Evolutionary conservation across 2,113 vertebrate species (phyloP), one percentile per base, ranked within the genome.

Genomic region (Pandion haliaetus): DNA sequence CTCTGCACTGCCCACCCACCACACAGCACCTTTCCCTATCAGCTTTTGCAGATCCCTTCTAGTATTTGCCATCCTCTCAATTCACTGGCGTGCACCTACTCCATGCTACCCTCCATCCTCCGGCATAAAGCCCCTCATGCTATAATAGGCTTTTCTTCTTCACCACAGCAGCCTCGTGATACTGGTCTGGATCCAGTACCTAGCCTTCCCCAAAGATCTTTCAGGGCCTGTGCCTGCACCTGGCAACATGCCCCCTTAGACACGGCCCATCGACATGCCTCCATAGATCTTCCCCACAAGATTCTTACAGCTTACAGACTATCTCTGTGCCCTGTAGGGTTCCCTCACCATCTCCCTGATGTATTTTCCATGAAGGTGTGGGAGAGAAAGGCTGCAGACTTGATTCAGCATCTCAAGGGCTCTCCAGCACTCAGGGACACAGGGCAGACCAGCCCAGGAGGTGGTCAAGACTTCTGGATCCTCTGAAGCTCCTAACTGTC

Each of bases 11-110:
- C 44, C n/a, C 44, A 40, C 15, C 21, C 8, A 4, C 10, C 28
- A 31, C 38, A n/a, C 0, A 0, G 12, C 24, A 36, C 5, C 28
- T 15, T 74, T 44, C 54, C 45, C n/a, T 44, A 3, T 17, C 61
- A 70, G 61, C 17, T 86, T 85, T 70, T 79, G 32, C 40, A 83
- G 38, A 58, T 74, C 28, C 21, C 14, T 73, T 59, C 66, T 59
- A 14, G 28, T 17, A 18, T 50, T 61, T 40, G 34, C 34, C 19
- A 38, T 24, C 14, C 23, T 72, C 52, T 61, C 50, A 42, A 26
- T 47, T 65, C 21, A 55, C 32, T 28, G 45, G 44, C 50, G 31
- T 25, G 52, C 10, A 31, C 11, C 26, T 55, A 19, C 62, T 58
- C 63, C 14, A 31, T 29, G 57, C 45, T 50, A 81, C 45, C 32